phyloP scores from a whole-genome alignment of 1,140 invertebrate species.

The Dysdera silvatica region DNA sequence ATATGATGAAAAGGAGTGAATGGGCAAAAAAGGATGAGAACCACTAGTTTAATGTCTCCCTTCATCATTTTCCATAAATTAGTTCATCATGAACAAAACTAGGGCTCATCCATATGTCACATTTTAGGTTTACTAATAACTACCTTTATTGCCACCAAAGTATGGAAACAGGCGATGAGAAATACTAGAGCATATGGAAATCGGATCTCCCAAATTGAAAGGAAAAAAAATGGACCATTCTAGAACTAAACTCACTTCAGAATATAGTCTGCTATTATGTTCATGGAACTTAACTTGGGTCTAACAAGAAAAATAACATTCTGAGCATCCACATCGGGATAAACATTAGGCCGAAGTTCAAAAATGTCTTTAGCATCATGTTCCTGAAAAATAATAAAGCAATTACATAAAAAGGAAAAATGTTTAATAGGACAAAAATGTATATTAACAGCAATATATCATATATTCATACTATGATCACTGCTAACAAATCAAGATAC shows the following conservation, averaged over 20 bases:
- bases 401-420: neutral
- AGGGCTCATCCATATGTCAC: neutral
- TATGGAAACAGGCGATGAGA: too few relatives aligned
- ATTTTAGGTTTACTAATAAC: neutral
- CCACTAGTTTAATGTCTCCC: too few relatives aligned
- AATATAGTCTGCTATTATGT: constrained; percentile 74
- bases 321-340: constrained; percentile 57
- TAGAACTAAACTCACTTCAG: constrained; percentile 48
- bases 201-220: constrained; percentile 9
- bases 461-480: too few relatives aligned
- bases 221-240: neutral
- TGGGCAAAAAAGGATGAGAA: too few relatives aligned
- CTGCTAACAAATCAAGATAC: too few relatives aligned
- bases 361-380: constrained; percentile 72
- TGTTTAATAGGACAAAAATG: too few relatives aligned
- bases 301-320: constrained; percentile 85
- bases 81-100: neutral
- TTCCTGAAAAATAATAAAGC: constrained; percentile 45
- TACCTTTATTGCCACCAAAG: too few relatives aligned
- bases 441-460: too few relatives aligned
- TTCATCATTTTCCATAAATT: neutral
- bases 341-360: constrained; percentile 57
- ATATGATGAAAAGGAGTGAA: too few relatives aligned
- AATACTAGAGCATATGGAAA: neutral
- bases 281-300: constrained; percentile 72